Conservation (phyloP, 2,888 invertebrate species). For the Pristionchus japonicus region DNA sequence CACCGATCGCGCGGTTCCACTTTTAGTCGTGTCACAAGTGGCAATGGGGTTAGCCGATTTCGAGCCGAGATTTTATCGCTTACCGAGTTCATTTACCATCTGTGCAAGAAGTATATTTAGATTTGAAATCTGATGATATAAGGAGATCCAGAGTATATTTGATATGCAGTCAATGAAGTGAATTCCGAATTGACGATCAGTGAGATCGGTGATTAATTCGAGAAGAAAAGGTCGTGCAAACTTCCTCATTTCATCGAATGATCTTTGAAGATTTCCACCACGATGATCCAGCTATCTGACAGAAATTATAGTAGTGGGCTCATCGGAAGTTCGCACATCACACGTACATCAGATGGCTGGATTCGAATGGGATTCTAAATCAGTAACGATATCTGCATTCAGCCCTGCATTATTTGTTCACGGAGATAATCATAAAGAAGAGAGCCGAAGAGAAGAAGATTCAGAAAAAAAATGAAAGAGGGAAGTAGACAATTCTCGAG, state of each 20-base stretch:
- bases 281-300: no score
- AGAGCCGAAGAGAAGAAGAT: not conserved
- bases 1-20: conserved; percentile 22
- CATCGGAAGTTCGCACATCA: not conserved
- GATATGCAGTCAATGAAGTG: not conserved
- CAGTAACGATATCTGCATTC: not conserved
- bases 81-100: not conserved
- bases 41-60: conserved; percentile 32
- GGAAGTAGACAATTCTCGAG: not conserved
- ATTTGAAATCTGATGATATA: not conserved
- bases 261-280: not conserved
- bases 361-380: not conserved
- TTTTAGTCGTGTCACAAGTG: not conserved
- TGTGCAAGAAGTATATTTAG: not conserved
- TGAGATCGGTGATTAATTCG: not conserved
- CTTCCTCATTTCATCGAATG: not conserved
- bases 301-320: not conserved
- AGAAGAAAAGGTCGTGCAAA: not conserved
- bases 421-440: not conserved
- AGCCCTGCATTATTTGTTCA: not conserved
- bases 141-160: not conserved
- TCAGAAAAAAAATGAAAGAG: not conserved
- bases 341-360: not conserved
- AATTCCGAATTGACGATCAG: not conserved
- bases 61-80: conserved; percentile 25